Base-by-base conservation (phyloP, 2,888 invertebrate species). In the Lapara coniferarum region DNA sequence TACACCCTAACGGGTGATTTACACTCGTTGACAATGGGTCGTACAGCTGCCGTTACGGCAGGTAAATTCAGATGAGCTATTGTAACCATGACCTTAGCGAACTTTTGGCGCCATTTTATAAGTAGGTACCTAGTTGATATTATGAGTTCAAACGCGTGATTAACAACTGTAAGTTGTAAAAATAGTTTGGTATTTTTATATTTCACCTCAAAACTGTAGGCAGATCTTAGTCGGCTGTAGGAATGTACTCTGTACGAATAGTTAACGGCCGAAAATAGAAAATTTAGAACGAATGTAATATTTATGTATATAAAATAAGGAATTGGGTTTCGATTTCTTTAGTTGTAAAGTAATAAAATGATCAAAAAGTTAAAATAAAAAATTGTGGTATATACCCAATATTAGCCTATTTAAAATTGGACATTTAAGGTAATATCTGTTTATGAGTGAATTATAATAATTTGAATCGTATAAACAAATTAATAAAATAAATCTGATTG, bases 21-120 rank as follows among this genome's bases (percentile, higher is more conserved):
- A 79, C 71, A 75, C 72, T 71, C 13, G 49, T 13, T 78, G 77
- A 83, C 84, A 86, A 83, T 85, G 69, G 84, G 80, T 85, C 84
- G 83, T 83, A 86, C 88, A 88, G 86, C 88, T 88, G 88, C 83
- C 79, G 78, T 79, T 79, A 81, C 81, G 79, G 81, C 68, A 70
- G 66, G 75, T 70, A 70, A 68, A 59, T 66, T 71, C 68, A 70
- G 70, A 71, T 78, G 69, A 70, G 72, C 63, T 49, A 71, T 25
- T 51, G 46, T 72, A 77, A 74, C 78, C 77, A 74, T 77, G 76
- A 73, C 76, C 76, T 76, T 77, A 78, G 71, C 69, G 73, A 76
- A 74, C 74, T 73, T 69, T 77, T 76, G 78, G 76, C 76, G 77
- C 77, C 75, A 77, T 73, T 73, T 71, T 69, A 37, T 37, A 37